phyloP scores from a whole-genome alignment of 2,113 vertebrate genomes.

The Pachypanchax playfairii region DNA sequence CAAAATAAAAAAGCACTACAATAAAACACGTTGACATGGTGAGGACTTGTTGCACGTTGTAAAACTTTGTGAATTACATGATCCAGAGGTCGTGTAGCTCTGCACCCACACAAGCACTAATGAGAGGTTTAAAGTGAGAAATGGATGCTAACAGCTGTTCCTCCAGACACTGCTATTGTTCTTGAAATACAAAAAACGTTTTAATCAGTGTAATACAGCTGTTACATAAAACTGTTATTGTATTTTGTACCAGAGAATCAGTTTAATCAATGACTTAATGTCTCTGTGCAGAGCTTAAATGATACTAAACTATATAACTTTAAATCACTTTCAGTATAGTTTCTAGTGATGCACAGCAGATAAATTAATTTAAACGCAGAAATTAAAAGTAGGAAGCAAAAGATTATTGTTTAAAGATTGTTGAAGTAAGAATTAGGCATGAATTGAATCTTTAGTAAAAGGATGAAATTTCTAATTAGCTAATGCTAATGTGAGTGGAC shows the following conservation, averaged over 20 bases:
- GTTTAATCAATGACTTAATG: neutral
- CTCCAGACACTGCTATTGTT: neutral
- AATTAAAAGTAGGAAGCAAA: neutral
- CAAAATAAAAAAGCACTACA: neutral
- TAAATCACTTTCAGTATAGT: too few species aligned
- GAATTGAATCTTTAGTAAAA: neutral
- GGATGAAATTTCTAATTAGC: slow-evolving; percentile 14
- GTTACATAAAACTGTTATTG: neutral
- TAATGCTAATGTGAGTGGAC: slow-evolving; percentile 16
- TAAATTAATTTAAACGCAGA: too few species aligned
- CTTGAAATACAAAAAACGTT: neutral
- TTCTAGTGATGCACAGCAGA: too few species aligned
- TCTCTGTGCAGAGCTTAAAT: neutral
- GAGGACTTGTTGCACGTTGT: neutral
- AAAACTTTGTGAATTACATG: neutral
- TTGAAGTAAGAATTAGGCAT: neutral
- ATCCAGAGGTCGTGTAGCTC: neutral
- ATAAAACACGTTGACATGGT: neutral
- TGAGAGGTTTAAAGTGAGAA: neutral
- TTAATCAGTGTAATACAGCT: neutral
- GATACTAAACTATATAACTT: neutral
- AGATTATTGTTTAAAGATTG: neutral
- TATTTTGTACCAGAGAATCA: neutral
- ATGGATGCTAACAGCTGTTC: neutral
- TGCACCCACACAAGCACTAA: neutral